These are phyloP conservation scores for Linnaemya tessellans DNA, from an alignment of 2,888 invertebrate genomes.

Conservation along the genomic window DNA sequence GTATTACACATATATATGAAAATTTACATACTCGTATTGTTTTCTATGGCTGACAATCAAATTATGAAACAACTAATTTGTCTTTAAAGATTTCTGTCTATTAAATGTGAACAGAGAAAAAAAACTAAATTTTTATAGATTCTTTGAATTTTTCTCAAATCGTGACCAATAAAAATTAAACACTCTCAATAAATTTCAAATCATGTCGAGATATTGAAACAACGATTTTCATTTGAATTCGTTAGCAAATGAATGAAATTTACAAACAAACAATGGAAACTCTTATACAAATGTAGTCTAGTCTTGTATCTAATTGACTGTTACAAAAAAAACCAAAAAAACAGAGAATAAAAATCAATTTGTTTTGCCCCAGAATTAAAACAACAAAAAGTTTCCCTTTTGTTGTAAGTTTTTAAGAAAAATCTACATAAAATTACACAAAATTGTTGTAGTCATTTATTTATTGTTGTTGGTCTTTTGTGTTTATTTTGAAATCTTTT, in stretches of 20 bases:
- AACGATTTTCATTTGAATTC: slow-evolving; percentile 14
- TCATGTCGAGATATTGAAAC: slow-evolving; percentile 12
- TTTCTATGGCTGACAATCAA: slow-evolving; percentile 2
- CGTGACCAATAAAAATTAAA: slow-evolving; percentile 58
- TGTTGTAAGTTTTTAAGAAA: slow-evolving; percentile 4
- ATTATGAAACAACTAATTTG: slow-evolving; percentile 28
- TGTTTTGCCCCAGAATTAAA: slow-evolving; percentile 18
- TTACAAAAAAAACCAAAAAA: not conserved
- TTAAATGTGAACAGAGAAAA: not conserved
- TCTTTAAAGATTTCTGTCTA: not conserved
- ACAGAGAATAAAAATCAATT: slow-evolving; percentile 3
- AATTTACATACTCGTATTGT: slow-evolving; percentile 41
- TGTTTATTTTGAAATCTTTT: slow-evolving; percentile 40
- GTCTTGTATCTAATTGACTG: slow-evolving; percentile 12
- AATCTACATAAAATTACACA: slow-evolving; percentile 39
- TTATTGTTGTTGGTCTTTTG: slow-evolving; percentile 33
- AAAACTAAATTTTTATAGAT: slow-evolving; percentile 1
- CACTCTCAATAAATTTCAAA: slow-evolving; percentile 39
- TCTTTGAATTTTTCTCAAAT: slow-evolving; percentile 12
- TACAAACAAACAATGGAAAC: slow-evolving; percentile 15
- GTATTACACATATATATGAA: not conserved
- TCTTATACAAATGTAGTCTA: slow-evolving; percentile 21
- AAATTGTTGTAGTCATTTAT: slow-evolving; percentile 11
- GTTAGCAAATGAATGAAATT: slow-evolving; percentile 1
- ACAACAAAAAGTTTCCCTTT: slow-evolving; percentile 24